Conservation (phyloP, 2,888 invertebrate species). For the Achlya flavicornis region DNA sequence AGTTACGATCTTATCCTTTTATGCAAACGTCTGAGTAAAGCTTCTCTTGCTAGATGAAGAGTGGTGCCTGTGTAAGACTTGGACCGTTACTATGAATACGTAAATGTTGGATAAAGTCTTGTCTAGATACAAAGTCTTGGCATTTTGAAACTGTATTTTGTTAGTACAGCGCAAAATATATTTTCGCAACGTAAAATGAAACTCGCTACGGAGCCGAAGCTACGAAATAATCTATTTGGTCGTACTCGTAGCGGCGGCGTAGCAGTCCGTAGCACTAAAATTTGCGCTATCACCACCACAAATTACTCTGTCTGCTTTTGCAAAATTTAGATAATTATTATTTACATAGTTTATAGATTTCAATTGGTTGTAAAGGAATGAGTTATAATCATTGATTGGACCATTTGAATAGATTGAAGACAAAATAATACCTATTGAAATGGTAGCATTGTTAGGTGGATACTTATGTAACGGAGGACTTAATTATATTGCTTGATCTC, state of each 20-base stretch:
- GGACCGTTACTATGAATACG: conserved; percentile 70
- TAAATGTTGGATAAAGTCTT: conserved; percentile 64
- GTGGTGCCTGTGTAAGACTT: conserved; percentile 65
- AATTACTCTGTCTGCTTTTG: not conserved
- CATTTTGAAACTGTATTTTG: conserved; percentile 32
- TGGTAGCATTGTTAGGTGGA: conserved; percentile 42
- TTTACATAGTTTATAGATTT: not conserved
- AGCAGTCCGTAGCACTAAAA: not conserved
- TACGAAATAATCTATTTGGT: not conserved
- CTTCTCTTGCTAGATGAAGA: conserved; percentile 69
- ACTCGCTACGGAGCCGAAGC: not conserved
- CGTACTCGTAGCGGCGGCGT: not conserved
- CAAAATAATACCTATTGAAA: conserved; percentile 23
- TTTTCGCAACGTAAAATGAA: conserved; percentile 15
- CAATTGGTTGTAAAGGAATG: not conserved
- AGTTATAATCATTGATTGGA: conserved; percentile 3
- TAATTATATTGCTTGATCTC: conserved; percentile 82
- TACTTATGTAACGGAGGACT: conserved; percentile 65
- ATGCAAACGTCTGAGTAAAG: conserved; percentile 53
- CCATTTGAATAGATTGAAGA: conserved; percentile 23
- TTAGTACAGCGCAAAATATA: conserved; percentile 30
- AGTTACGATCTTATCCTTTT: conserved; percentile 25
- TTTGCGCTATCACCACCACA: not conserved
- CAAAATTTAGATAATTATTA: not conserved
- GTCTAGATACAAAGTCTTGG: conserved; percentile 49